Conservation (phyloP, 2,113 vertebrate species). For the Nipponia nippon region DNA sequence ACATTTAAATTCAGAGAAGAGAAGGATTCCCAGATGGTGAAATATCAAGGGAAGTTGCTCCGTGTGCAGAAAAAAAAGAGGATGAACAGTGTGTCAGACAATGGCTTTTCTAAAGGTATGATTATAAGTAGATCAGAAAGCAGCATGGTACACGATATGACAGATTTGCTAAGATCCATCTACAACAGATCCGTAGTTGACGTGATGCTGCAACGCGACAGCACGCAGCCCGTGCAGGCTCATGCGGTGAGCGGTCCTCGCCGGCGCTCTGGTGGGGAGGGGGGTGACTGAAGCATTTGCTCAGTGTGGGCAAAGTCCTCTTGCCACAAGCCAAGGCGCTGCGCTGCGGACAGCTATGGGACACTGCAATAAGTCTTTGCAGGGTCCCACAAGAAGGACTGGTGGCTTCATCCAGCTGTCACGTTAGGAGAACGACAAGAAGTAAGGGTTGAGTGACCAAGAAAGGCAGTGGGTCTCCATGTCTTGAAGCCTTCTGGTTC, state of each 20-base stretch:
- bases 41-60: background rate
- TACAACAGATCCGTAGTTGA: background rate
- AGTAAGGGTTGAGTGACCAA: background rate
- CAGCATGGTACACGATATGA: background rate
- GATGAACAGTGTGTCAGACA: background rate
- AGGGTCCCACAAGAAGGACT: background rate
- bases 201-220: background rate
- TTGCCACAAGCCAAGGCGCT: background rate
- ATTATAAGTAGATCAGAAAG: background rate
- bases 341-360: background rate
- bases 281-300: background rate
- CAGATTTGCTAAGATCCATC: background rate
- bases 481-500: background rate
- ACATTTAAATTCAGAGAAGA: background rate
- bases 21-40: background rate
- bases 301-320: background rate
- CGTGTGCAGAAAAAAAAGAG: background rate
- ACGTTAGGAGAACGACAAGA: background rate
- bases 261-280: background rate
- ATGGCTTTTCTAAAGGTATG: background rate
- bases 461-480: background rate
- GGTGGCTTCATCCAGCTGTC: background rate
- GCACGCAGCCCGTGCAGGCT: background rate
- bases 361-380: background rate
- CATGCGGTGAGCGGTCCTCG: accelerated